Evolutionary conservation across 2,888 invertebrate species (phyloP).

Genomic region (Andrena camellia): DNA sequence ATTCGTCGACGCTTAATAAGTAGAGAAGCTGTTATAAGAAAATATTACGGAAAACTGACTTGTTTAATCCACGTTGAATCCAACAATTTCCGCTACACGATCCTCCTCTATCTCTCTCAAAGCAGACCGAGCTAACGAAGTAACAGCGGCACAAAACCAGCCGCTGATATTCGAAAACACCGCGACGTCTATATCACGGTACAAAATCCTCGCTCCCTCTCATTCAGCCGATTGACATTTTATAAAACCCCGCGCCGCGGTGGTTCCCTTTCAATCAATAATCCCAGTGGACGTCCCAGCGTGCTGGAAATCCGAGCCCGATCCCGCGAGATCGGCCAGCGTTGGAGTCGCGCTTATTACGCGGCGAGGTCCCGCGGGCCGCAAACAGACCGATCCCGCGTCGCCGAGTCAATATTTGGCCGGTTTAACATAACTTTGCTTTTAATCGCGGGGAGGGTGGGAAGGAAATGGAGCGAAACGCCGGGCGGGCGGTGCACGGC

Average conservation of each 20-base stretch:
- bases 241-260: background rate
- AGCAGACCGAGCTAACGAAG: background rate
- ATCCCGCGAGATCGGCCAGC: background rate
- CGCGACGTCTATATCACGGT: background rate
- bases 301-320: too few species aligned
- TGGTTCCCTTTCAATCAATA: constrained; percentile 16
- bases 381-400: constrained; percentile 9
- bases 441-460: constrained; percentile 61
- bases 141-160: background rate
- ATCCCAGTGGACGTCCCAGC: too few species aligned
- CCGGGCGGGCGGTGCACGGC: background rate
- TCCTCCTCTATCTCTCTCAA: too few species aligned
- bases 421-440: constrained; percentile 67
- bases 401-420: constrained; percentile 53
- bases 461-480: constrained; percentile 47
- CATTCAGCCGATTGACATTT: background rate
- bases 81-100: background rate
- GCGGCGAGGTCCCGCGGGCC: background rate
- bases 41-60: too few species aligned
- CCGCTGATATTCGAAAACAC: constrained; percentile 6
- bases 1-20: too few species aligned
- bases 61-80: too few species aligned
- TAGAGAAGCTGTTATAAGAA: too few species aligned
- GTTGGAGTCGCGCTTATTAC: background rate
- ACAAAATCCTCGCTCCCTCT: background rate